These are phyloP conservation scores for Microcebus ravelobensis DNA, from an alignment of 2,113 vertebrate species.

Conservation along the genomic window DNA sequence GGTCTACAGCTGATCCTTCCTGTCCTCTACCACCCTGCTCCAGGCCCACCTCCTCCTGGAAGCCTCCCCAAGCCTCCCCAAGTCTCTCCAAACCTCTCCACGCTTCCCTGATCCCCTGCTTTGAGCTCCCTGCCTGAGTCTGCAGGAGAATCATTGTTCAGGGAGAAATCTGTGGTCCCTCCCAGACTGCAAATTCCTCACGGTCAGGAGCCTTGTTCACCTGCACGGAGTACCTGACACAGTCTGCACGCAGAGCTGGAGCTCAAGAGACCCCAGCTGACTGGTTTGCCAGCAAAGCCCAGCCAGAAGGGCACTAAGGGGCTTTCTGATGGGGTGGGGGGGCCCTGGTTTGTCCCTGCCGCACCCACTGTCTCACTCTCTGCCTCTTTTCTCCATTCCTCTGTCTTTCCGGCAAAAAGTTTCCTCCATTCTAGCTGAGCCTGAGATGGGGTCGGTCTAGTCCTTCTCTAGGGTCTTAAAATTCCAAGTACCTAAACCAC, in stretches of 20 bases:
- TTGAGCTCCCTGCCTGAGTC: not conserved
- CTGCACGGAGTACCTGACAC: not conserved
- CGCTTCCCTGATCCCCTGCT: not conserved
- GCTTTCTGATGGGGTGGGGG: not conserved
- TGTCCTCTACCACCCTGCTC: not conserved
- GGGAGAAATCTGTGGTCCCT: not conserved
- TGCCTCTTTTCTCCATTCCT: not conserved
- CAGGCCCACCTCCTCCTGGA: not conserved
- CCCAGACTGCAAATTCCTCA: not conserved
- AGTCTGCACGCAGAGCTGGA: not conserved
- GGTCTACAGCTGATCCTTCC: not conserved
- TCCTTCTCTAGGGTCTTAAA: not conserved
- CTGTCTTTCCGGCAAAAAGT: not conserved
- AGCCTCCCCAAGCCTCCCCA: not conserved
- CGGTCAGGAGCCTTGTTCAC: not conserved
- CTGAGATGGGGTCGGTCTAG: no score
- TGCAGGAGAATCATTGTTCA: not conserved
- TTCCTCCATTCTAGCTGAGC: not conserved
- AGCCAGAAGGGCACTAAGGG: not conserved
- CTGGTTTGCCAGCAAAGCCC: fast-evolving
- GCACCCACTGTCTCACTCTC: not conserved
- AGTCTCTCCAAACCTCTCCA: not conserved
- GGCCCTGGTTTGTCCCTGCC: not conserved
- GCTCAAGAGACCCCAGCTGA: no score
- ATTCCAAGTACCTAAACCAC: not conserved